Base-by-base conservation (phyloP, 2,888 invertebrate genomes). In the Anticlea derivata region DNA sequence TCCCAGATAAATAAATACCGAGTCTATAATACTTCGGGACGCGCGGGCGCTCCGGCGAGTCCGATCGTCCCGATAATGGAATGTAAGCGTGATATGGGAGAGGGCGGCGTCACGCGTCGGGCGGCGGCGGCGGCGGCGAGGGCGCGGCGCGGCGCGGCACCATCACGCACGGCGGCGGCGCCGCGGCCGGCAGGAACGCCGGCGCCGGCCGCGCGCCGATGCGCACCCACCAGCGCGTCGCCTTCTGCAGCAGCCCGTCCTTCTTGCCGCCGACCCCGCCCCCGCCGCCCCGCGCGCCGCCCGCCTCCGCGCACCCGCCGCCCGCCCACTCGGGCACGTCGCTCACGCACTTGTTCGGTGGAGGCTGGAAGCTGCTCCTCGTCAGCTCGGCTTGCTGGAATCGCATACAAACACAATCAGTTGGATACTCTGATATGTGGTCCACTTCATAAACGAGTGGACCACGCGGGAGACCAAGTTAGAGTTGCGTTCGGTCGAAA, bases 321-420 rank as follows among this genome's bases (percentile, higher is more conserved):
- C 78, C 84, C 68, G 89, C 88, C 90, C 90, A 91, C 78, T 92
- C 92, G 70, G 93, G 93, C 81, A 93, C 92, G 90, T 93, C 93
- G 88, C 92, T 92, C 80, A 93, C 93, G 81, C 93, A 92, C 83
- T 93, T 93, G 86, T 93, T 93, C 74, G 93, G 93, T 68, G 93
- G 93, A 70, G 93, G 92, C 82, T 93, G 93, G 63, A 93, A 92
- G 71, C 92, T 92, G 81, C 92, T 92, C 78, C 93, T 92, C 76
- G 93, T 93, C 87, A 93, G 92, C 88, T 93, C 93, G 83, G 93
- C 92, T 92, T 93, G 93, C 93, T 93, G 85, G 22, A 86, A 84
- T 29, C 27, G 13, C 3, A 50, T 6, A 17, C 7, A 27, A 26
- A 8, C 13, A 31, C 17, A 7, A n/a, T 37, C 11, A 39, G 8